Percentiles rank a stretch among this genome's conserved stretches.
Evolutionary conservation across 2,113 vertebrate genomes (phyloP).

Genomic region (Cynoglossus semilaevis): DNA sequence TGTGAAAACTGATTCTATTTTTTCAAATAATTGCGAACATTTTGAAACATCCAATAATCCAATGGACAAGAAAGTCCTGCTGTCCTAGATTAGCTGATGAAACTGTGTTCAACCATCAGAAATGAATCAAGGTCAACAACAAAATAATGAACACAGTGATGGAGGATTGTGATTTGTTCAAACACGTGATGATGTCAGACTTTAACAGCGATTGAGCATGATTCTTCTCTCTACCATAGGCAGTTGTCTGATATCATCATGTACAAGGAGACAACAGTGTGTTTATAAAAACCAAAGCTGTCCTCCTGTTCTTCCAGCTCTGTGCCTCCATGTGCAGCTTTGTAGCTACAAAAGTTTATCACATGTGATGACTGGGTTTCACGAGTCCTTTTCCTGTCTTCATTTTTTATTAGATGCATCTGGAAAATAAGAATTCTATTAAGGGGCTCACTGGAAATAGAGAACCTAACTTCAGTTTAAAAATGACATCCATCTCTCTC

Average conservation of each 20-base stretch:
- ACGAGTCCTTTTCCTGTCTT: not conserved
- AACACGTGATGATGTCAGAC: not conserved
- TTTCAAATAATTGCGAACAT: too few species aligned
- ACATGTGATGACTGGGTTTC: not conserved
- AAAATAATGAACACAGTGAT: not conserved
- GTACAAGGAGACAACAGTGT: conserved; percentile 24
- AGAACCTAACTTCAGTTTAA: not conserved
- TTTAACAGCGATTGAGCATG: conserved; percentile 10
- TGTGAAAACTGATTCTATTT: too few species aligned
- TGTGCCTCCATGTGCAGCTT: not conserved
- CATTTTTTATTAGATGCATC: not conserved
- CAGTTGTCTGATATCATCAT: conserved; percentile 10
- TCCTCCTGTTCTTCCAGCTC: conserved; percentile 20
- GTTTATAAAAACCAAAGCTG: conserved; percentile 28
- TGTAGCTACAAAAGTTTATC: conserved; percentile 9
- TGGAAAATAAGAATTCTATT: too few species aligned
- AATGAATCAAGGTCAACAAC: too few species aligned
- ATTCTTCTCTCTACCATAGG: conserved; percentile 7
- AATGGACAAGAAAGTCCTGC: too few species aligned
- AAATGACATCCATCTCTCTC: conserved; percentile 3
- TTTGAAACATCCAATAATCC: too few species aligned
- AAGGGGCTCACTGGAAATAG: not conserved
- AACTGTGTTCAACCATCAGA: too few species aligned
- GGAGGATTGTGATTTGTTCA: not conserved
- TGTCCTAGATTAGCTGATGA: too few species aligned